phyloP scores from a whole-genome alignment of 2,797 vertebrate species.

The Melanotaenia maccullochi region DNA sequence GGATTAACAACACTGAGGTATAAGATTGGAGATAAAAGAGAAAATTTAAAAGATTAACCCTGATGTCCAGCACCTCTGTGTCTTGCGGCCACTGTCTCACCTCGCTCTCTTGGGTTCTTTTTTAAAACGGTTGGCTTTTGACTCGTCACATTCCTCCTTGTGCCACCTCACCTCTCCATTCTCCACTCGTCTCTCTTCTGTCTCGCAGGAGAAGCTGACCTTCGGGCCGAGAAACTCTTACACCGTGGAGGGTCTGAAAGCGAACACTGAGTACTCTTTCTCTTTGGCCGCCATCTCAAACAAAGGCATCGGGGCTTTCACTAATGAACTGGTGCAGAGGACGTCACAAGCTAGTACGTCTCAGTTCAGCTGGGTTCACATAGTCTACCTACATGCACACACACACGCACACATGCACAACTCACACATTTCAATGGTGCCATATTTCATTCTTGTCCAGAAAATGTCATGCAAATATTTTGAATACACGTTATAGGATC shows the following conservation, averaged over 20 bases:
- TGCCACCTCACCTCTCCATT: conserved; percentile 21
- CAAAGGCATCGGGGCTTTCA: conserved; percentile 96
- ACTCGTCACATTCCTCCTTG: conserved; percentile 12
- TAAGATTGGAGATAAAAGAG: conserved; percentile 37
- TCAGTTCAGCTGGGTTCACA: conserved; percentile 37
- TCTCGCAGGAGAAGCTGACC: conserved; percentile 87
- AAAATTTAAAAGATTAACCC: conserved; percentile 53
- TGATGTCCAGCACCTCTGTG: conserved; percentile 22
- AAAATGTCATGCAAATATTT: conserved; percentile 43
- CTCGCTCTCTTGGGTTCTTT: conserved; percentile 14
- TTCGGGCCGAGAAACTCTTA: conserved; percentile 90
- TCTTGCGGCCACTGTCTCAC: conserved; percentile 35
- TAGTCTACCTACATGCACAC: conserved; percentile 12
- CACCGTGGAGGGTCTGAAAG: conserved; percentile 91
- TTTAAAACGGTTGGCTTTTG: conserved; percentile 22
- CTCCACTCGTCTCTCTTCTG: conserved; percentile 32
- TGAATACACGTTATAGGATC: conserved; percentile 33
- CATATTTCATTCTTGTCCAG: conserved; percentile 22
- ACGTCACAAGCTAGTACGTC: conserved; percentile 99
- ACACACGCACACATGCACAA: not conserved
- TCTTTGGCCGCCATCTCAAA: conserved; percentile 94
- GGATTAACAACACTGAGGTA: conserved; percentile 31
- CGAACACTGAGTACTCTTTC: conserved; percentile 96
- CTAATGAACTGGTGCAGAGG: conserved; percentile 92
- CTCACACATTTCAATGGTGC: conserved; percentile 20